Conservation (phyloP, 2,888 invertebrate species). For the Ennomos quercinarius region DNA sequence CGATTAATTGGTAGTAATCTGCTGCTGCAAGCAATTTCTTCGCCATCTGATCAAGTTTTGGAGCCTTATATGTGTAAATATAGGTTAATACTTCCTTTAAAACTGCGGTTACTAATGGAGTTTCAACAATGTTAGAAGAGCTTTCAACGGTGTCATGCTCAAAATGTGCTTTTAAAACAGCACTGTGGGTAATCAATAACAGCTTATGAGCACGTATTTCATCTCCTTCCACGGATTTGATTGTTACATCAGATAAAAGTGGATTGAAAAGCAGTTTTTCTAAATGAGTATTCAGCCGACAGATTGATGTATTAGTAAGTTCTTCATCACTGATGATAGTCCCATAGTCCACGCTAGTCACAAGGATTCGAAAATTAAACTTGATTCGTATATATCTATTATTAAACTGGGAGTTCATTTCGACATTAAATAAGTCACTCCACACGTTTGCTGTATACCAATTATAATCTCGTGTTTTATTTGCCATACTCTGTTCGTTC, state of each 20-base stretch:
- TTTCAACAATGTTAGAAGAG: constrained; percentile 9
- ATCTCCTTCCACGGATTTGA: constrained; percentile 8
- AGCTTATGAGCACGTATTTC: constrained; percentile 10
- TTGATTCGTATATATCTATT: too few relatives aligned
- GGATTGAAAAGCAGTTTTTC: background rate
- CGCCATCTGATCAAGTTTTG: background rate
- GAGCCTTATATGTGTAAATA: constrained; percentile 12
- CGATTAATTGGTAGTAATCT: constrained; percentile 12
- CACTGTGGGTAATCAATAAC: constrained; percentile 4
- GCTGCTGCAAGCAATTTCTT: constrained; percentile 10
- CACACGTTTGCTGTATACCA: too few relatives aligned
- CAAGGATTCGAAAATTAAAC: too few relatives aligned
- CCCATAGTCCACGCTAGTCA: too few relatives aligned
- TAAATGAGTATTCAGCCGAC: background rate
- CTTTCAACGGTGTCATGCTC: background rate
- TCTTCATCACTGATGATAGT: too few relatives aligned
- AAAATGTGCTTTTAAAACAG: constrained; percentile 14
- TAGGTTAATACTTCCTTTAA: constrained; percentile 5
- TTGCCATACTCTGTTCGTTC: too few relatives aligned
- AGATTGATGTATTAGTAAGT: too few relatives aligned
- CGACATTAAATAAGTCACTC: too few relatives aligned
- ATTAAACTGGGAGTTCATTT: too few relatives aligned
- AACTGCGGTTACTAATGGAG: constrained; percentile 4
- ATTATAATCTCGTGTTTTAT: too few relatives aligned
- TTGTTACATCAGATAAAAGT: constrained; percentile 4